Evolutionary conservation across 1,140 invertebrate species (phyloP), one percentile per base, ranked within the genome.

Genomic region (Macrocentrus cingulum): DNA sequence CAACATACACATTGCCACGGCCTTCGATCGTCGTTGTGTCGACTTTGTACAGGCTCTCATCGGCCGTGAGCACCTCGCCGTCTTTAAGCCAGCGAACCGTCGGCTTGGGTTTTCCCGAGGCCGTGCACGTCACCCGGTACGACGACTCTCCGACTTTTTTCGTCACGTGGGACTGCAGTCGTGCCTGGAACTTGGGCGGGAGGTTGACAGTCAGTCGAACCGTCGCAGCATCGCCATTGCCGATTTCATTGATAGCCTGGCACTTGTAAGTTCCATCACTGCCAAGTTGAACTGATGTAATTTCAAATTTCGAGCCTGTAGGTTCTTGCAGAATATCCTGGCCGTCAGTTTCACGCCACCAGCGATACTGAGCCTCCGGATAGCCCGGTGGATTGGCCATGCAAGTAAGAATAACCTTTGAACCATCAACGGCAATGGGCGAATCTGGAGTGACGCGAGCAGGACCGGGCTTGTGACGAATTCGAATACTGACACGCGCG

Each of bases 211-310:
- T 89, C 2, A 97, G 80, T 48, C 86, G 85, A 8, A 93, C 91
- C 0, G 89, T 89, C 0, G 91, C 91, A 39, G 88, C 81, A 62
- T 91, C 89, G 0, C 93, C 91, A 44, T 87, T 87, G 2, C 94
- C 94, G 56, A 95, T 82, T 71, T 92, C 91, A 67, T 96, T 97
- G 13, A 86, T 87, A 0, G 92, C 92, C 69, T 94, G 89, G 68
- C 94, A 97, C 67, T 89, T 88, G 72, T 96, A 96, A 15, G 86
- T 87, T 1, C 93, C 94, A 75, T 95, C 94, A 66, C 89, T 91
- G 8, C 85, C 87, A 15, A 93, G 77, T 66, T 92, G 88, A 0
- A 91, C 91, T 18, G 88, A 88, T 0, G 88, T 84, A 64, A 97
- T 95, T 23, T 90, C 91, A 68, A 94, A 94, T 61, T 89, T 89